Base-by-base conservation (phyloP, 2,797 vertebrate species). In the Mycteria americana region DNA sequence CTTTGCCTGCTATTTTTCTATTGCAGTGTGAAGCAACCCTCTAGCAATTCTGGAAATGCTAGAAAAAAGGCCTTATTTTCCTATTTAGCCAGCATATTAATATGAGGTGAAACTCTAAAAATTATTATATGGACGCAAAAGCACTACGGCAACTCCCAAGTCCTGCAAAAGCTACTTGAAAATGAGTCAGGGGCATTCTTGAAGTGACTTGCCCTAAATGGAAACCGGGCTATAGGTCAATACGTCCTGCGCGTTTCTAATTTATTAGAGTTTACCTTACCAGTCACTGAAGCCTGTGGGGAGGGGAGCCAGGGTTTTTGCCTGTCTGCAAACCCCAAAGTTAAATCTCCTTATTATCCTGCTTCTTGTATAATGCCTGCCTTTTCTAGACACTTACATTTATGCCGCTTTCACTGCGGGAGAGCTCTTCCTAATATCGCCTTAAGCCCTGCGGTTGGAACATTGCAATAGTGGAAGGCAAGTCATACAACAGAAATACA, bases 211-310 rank as follows among this genome's bases (percentile, higher is more conserved):
- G 43, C 19, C 63, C 50, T 56, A 4, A n/a, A 46, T 70, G 67
- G 50, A 75, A 64, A 57, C 51, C 62, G 60, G 62, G 37, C 63
- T 85, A 0, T 50, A 23, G 75, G 70, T 92, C 60, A 56, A 3
- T 56, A 22, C 15, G 6, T 76, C 43, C 85, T 43, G 8, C 69
- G 10, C 78, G 31, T 87, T 90, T 53, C 56, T 92, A 11, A 53
- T 85, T 88, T 93, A 30, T 79, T 64, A 45, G 8, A 31, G 33
- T 77, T 82, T 82, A 68, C 67, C 23, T 54, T 65, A 37, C 51
- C 92, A 68, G 64, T 96, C 73, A 35, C 97, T 96, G 88, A 85
- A 80, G 92, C 23, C 65, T 24, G 73, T 51, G n/a, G 56, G 35
- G 54, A 82, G 53, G 37, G 79, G 72, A 94, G 35, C 85, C 89